Evolutionary conservation across 2,113 vertebrate genomes (phyloP).

Genomic region (Daubentonia madagascariensis): DNA sequence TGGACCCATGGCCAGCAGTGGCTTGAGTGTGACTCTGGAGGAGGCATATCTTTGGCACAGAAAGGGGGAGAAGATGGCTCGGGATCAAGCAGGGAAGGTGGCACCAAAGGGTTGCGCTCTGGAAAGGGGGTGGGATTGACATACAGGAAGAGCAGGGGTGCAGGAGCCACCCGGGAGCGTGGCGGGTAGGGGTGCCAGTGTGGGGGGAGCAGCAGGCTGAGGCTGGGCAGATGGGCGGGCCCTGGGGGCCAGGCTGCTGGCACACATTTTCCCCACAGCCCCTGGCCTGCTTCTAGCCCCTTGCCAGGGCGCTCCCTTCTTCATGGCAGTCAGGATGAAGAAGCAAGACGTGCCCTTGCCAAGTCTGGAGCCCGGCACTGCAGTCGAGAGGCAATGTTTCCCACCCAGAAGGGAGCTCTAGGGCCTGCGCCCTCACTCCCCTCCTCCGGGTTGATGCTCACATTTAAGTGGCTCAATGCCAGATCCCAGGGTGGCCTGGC

Average conservation of each 20-base stretch:
- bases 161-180: neutral
- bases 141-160: too few relatives aligned
- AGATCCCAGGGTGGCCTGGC: neutral
- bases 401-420: neutral
- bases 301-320: neutral
- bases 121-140: too few relatives aligned
- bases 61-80: neutral
- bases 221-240: neutral
- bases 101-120: neutral
- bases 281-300: neutral
- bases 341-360: neutral
- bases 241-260: neutral
- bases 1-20: rapidly evolving
- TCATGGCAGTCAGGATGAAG: rapidly evolving
- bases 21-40: neutral
- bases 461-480: neutral
- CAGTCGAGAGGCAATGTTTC: neutral
- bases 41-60: neutral
- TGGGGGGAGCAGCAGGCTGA: rapidly evolving
- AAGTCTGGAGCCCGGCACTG: neutral
- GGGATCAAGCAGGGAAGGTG: neutral
- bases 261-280: rapidly evolving
- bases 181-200: rapidly evolving
- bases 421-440: neutral
- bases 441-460: neutral